Evolutionary conservation across 2,888 invertebrate genomes (phyloP).

Genomic region (Brenthis ino): DNA sequence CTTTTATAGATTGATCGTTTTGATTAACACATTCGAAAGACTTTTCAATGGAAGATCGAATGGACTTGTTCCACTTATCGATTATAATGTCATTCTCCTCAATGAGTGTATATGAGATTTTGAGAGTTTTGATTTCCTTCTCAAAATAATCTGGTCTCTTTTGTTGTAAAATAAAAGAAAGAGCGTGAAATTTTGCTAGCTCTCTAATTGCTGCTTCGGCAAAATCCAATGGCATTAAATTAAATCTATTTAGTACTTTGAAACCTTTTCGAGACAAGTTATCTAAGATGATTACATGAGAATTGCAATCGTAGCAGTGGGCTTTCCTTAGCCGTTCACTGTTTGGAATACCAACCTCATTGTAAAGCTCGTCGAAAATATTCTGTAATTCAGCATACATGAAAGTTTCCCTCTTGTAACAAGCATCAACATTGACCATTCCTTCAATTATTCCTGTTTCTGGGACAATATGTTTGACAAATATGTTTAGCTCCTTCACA

Average conservation of each 20-base stretch:
- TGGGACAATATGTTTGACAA: conserved; percentile 50
- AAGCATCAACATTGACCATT: conserved; percentile 41
- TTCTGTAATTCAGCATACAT: conserved; percentile 48
- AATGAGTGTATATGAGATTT: conserved; percentile 20
- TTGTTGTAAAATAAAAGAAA: conserved; percentile 46
- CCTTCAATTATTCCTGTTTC: conserved; percentile 36
- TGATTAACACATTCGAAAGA: conserved; percentile 43
- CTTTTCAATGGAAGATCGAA: conserved; percentile 41
- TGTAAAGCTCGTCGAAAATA: conserved; percentile 46
- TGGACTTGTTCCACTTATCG: conserved; percentile 44
- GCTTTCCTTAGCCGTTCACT: conserved; percentile 48
- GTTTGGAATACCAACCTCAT: conserved; percentile 47
- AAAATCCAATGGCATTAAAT: conserved; percentile 45
- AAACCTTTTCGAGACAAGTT: conserved; percentile 52
- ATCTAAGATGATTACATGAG: conserved; percentile 54
- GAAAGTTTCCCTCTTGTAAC: conserved; percentile 51
- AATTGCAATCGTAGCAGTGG: conserved; percentile 49
- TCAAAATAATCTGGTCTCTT: conserved; percentile 42
- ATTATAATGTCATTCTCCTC: conserved; percentile 14
- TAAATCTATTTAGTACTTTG: conserved; percentile 42
- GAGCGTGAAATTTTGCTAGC: conserved; percentile 48
- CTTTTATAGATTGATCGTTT: conserved; percentile 42
- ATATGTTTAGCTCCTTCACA: conserved; percentile 53
- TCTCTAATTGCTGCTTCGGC: conserved; percentile 45
- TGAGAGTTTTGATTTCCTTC: conserved; percentile 44